These are phyloP conservation scores for Prolemur simus DNA, from an alignment of 2,113 vertebrate species.

Conservation along the genomic window DNA sequence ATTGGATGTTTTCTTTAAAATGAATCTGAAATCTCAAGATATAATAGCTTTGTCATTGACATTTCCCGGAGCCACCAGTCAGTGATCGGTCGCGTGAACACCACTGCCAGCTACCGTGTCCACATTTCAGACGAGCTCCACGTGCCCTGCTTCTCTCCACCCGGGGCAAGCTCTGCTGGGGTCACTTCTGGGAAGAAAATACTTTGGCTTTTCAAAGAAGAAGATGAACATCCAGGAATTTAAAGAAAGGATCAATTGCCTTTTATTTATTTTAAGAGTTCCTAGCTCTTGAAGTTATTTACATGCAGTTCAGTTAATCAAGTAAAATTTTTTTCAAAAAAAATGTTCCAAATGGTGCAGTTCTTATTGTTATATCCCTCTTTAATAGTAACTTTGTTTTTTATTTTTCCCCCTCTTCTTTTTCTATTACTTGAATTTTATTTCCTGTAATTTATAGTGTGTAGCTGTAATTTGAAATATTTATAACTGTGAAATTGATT, in stretches of 20 bases:
- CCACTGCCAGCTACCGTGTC: constrained; percentile 60
- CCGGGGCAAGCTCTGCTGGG: constrained; percentile 40
- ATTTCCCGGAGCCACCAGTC: constrained; percentile 50
- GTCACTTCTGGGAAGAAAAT: constrained; percentile 72
- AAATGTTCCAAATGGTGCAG: constrained; percentile 79
- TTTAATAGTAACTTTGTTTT: constrained; percentile 85
- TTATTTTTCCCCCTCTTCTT: constrained; percentile 86
- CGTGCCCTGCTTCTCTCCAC: constrained; percentile 40
- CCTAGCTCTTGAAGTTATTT: constrained; percentile 61
- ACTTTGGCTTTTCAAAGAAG: constrained; percentile 67
- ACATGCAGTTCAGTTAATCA: constrained; percentile 69
- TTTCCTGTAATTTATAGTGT: constrained; percentile 88
- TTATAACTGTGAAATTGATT: constrained; percentile 98
- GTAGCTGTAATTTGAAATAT: constrained; percentile 94
- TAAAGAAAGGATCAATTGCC: constrained; percentile 23
- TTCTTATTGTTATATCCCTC: constrained; percentile 84
- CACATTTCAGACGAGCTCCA: constrained; percentile 12
- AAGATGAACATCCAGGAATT: constrained; percentile 49
- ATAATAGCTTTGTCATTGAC: constrained; percentile 51
- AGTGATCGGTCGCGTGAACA: constrained; percentile 51
- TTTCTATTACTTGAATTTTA: constrained; percentile 94
- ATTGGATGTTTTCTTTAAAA: constrained; percentile 79
- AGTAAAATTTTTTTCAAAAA: constrained; percentile 78
- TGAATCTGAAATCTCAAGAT: constrained; percentile 66
- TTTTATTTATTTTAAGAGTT: constrained; percentile 50